Percentiles rank a stretch among this genome's conserved stretches.
phyloP scores from a whole-genome alignment of 2,797 vertebrate species.

The Eulemur coronatus region DNA sequence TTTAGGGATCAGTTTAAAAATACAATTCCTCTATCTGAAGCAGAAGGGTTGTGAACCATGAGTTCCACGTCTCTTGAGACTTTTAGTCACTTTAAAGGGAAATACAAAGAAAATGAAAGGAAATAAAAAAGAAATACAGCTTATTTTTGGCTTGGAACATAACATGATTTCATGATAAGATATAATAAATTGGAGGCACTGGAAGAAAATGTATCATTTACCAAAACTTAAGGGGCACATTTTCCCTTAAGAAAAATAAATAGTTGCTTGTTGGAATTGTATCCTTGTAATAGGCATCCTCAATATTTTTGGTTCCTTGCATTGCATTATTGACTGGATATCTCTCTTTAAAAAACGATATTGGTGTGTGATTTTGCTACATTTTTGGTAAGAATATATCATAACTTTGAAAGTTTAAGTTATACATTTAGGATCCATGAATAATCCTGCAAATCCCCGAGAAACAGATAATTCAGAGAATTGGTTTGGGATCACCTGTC shows the following conservation, averaged over 20 bases:
- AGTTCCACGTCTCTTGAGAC: conserved; percentile 46
- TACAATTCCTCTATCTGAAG: conserved; percentile 44
- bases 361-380: neutral
- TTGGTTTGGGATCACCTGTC: neutral
- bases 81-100: conserved; percentile 38
- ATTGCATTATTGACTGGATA: neutral
- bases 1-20: conserved; percentile 73
- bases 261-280: neutral
- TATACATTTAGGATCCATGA: neutral
- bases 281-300: neutral
- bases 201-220: conserved; percentile 33
- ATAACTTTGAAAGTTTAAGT: conserved; percentile 31
- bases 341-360: neutral
- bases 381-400: neutral
- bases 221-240: neutral
- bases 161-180: neutral
- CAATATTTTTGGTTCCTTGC: neutral
- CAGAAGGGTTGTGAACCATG: conserved; percentile 59
- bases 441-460: neutral
- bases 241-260: conserved; percentile 1
- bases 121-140: conserved; percentile 49
- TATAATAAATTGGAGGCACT: neutral
- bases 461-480: neutral
- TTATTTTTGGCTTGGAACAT: conserved; percentile 22
- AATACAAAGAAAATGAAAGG: conserved; percentile 36